These are phyloP conservation scores for Centropyge bicolor DNA, from an alignment of 2,797 vertebrate species.

Conservation along the genomic window DNA sequence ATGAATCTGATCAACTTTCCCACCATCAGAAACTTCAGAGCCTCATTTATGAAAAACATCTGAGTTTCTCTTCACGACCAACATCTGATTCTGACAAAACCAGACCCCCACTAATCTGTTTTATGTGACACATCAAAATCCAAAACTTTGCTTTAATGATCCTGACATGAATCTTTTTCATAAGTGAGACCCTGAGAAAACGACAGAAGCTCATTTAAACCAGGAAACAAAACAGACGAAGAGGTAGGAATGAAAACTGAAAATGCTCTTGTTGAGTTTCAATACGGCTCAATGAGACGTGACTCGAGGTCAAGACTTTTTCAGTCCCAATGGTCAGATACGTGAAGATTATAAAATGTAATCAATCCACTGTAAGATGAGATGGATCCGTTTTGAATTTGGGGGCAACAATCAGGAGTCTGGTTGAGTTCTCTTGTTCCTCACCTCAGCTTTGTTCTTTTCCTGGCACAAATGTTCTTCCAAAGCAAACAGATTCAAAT, in stretches of 20 bases:
- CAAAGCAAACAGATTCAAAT: slow-evolving; percentile 1
- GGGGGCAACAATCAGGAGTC: neutral
- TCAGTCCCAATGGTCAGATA: no score
- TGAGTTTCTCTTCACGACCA: neutral
- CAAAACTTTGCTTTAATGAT: neutral
- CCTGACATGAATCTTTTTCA: slow-evolving; percentile 18
- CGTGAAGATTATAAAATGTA: neutral
- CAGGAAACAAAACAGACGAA: neutral
- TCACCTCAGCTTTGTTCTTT: neutral
- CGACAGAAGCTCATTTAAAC: slow-evolving; percentile 5
- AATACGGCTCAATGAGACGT: neutral
- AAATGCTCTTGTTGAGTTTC: neutral
- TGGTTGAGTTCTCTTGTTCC: neutral
- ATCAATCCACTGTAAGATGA: neutral
- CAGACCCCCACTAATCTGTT: neutral
- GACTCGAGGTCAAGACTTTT: no score
- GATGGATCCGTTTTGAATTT: no score
- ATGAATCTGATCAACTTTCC: neutral
- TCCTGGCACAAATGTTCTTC: slow-evolving; percentile 16
- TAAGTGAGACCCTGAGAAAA: slow-evolving; percentile 41
- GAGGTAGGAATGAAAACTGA: neutral
- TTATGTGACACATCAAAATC: neutral
- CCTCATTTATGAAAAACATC: slow-evolving; percentile 36
- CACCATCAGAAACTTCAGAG: slow-evolving; percentile 1
- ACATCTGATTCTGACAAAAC: neutral